A percentile compares a stretch with the other conserved stretches of the same genome.
Evolutionary conservation across 1,140 invertebrate genomes (phyloP).

Genomic region (Rhagoletis pomonella): DNA sequence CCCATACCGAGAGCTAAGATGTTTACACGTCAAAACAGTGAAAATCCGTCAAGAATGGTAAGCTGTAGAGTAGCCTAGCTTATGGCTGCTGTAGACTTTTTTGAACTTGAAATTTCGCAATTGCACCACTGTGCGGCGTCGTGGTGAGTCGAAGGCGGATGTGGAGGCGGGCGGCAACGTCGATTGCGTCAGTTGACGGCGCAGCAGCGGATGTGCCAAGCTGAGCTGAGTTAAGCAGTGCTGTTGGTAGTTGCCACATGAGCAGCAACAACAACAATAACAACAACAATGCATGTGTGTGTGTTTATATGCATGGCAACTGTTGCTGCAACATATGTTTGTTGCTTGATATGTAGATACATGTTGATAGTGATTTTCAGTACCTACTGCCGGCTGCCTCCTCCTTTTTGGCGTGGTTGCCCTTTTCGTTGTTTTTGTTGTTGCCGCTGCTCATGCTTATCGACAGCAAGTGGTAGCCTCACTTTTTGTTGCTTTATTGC

Average conservation of each 20-base stretch:
- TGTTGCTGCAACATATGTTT: slow-evolving; percentile 52
- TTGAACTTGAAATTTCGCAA: no score
- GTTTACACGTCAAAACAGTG: no score
- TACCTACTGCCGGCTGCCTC: not conserved
- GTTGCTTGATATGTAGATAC: not conserved
- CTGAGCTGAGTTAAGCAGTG: not conserved
- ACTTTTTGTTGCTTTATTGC: slow-evolving; percentile 48
- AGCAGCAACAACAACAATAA: no score
- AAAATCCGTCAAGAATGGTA: no score
- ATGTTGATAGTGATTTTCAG: not conserved
- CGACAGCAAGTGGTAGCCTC: not conserved
- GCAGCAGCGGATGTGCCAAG: slow-evolving; percentile 36
- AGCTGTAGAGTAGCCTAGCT: no score
- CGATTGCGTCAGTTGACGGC: not conserved
- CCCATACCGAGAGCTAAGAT: no score
- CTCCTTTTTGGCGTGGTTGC: not conserved
- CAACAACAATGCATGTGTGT: no score
- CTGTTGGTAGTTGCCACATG: not conserved
- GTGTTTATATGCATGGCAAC: slow-evolving; percentile 17
- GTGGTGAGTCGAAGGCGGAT: not conserved
- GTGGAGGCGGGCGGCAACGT: slow-evolving; percentile 6
- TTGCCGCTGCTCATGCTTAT: slow-evolving; percentile 20
- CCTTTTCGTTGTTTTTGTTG: not conserved
- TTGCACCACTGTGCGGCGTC: no score
- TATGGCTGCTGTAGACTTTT: no score